Conservation (phyloP, 2,888 invertebrate species). For the Brenthis ino region DNA sequence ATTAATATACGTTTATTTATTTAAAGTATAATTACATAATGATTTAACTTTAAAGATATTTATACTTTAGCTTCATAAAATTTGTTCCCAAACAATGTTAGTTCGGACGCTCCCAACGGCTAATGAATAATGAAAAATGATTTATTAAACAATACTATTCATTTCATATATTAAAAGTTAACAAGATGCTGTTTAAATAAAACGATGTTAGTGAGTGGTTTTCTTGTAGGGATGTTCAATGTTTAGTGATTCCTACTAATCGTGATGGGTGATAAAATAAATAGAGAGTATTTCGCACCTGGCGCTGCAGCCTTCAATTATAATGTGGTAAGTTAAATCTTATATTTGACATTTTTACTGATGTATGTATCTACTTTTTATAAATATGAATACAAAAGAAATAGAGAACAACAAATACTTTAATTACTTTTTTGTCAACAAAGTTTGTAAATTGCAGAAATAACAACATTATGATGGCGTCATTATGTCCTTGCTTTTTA, state of each 20-base stretch:
- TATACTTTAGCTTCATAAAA: constrained; percentile 10
- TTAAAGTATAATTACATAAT: background rate
- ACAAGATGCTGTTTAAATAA: constrained; percentile 44
- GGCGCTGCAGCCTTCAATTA: constrained; percentile 74
- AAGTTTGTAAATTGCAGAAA: background rate
- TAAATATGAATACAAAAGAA: background rate
- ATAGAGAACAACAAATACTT: background rate
- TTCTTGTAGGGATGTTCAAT: constrained; percentile 45
- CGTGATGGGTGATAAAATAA: constrained; percentile 74
- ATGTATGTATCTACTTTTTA: background rate
- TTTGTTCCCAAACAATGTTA: constrained; percentile 53
- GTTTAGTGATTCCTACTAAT: constrained; percentile 29
- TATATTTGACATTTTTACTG: constrained; percentile 28
- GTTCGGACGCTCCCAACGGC: constrained; percentile 68
- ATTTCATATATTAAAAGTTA: constrained; percentile 43
- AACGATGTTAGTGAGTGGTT: constrained; percentile 49
- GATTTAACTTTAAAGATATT: constrained; percentile 6
- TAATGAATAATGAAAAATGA: constrained; percentile 38
- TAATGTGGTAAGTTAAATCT: constrained; percentile 70
- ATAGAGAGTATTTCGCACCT: constrained; percentile 71
- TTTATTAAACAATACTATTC: constrained; percentile 41
- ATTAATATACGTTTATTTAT: constrained; percentile 3
- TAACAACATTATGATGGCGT: background rate
- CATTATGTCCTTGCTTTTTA: background rate
- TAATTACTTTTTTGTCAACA: background rate